phyloP scores from a whole-genome alignment of 2,888 invertebrate genomes.

The Cantharis rustica region DNA sequence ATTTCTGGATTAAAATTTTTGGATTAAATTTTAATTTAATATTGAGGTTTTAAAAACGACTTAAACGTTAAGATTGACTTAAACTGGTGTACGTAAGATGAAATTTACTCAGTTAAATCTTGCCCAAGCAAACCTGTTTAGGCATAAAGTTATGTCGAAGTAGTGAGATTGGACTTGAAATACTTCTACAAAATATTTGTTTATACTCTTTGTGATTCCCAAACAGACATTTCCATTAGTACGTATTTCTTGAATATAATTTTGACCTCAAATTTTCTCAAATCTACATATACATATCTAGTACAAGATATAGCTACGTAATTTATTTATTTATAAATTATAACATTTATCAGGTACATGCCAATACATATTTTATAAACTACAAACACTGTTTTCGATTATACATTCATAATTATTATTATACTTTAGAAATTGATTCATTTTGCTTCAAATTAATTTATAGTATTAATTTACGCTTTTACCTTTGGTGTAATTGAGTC shows the following conservation, averaged over 20 bases:
- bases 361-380: not conserved
- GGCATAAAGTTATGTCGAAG: not conserved
- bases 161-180: not conserved
- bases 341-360: not conserved
- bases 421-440: not conserved
- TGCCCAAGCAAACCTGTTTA: not conserved
- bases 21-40: too few relatives aligned
- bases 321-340: not conserved
- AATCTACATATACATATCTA: not conserved
- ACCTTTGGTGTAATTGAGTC: not conserved
- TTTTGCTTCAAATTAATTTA: not conserved
- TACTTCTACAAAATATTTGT: not conserved
- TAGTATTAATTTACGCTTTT: not conserved
- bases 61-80: too few relatives aligned
- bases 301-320: not conserved
- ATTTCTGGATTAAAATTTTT: too few relatives aligned
- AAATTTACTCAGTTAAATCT: not conserved
- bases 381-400: not conserved
- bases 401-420: not conserved
- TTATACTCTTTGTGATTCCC: not conserved
- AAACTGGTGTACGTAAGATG: not conserved
- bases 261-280: not conserved
- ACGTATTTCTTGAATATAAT: not conserved
- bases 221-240: not conserved
- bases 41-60: too few relatives aligned